Evolutionary conservation across 1,140 invertebrate species (phyloP), one percentile per base, ranked within the genome.

Genomic region (Conus ventricosus): DNA sequence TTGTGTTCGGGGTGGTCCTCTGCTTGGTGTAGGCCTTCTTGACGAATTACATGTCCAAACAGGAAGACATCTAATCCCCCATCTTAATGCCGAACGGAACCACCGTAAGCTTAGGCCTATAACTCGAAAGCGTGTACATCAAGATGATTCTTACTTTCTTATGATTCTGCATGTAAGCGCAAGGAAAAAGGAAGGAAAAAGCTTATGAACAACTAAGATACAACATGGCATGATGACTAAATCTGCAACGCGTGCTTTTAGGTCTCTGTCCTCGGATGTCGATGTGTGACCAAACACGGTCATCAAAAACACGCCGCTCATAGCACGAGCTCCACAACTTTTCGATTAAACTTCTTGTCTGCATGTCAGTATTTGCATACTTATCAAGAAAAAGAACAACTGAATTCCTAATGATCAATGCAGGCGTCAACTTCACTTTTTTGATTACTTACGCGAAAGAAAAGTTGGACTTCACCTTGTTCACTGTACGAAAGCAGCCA

Each of bases 401-500:
- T 20, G 11, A 81, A 51, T 2, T 10, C 8, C 27, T 13, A 81
- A 27, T 39, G 20, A 39, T 39, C 25, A 51, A 27, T 13, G 25
- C 20, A 13, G 1, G 78, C 39, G 51, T 20, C 5, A 53, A 20
- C 53, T 55, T 83, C n/a, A 25, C 11, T 55, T 57, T 15, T 54
- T 5, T 5, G 25, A 17, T 54, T 39, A 83, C 81, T 83, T 83
- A 83, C 81, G 51, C 81, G 81, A 83, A 57, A 54, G 78, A 60
- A 60, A 83, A 83, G 53, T 83, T 83, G 20, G 15, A 17, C 51
- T 55, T 83, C 81, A 83, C 81, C 81, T 83, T 83, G 53, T 55
- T 83, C 81, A 83, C 81, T 55, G 51, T 51, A 55, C 81, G 81
- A 83, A 83, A 83, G 81, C 55, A 54, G 81, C 81, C 81, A 83